These are phyloP conservation scores for Acanthaster planci DNA, from an alignment of 35 echinoderm and acorn worm species.

Conservation along the genomic window DNA sequence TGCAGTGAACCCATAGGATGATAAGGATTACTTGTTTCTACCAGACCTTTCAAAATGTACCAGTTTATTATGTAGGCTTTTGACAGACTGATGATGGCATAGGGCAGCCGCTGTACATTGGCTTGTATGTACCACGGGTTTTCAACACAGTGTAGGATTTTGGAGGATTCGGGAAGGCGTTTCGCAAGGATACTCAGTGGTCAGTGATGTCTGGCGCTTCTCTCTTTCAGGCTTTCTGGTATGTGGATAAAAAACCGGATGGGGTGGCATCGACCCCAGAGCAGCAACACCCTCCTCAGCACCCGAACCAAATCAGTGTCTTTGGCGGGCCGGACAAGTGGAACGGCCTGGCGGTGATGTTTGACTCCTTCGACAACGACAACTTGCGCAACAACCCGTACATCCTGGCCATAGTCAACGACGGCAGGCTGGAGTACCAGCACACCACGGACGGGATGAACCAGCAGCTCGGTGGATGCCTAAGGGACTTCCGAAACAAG, in stretches of 20 bases:
- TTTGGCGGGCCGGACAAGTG: slow-evolving; percentile 88
- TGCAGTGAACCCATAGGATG: too few species aligned
- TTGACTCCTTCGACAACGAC: slow-evolving; percentile 99
- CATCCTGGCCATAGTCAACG: slow-evolving; percentile 76
- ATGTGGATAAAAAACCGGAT: slow-evolving; percentile 18
- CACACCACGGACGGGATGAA: slow-evolving; percentile 86
- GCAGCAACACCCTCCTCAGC: too few species aligned
- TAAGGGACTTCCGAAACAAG: slow-evolving; percentile 95
- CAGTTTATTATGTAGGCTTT: too few species aligned
- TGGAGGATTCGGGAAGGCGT: too few species aligned
- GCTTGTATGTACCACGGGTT: too few species aligned
- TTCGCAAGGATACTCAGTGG: too few species aligned
- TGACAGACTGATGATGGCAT: too few species aligned
- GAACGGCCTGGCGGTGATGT: slow-evolving; percentile 93
- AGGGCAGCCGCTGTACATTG: too few species aligned
- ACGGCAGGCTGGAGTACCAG: slow-evolving; percentile 87
- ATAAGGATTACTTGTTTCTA: too few species aligned
- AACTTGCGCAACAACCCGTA: slow-evolving; percentile 97
- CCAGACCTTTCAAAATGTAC: too few species aligned
- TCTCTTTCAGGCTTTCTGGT: slow-evolving; percentile 89
- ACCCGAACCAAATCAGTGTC: slow-evolving; percentile 17
- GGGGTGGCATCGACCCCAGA: too few species aligned
- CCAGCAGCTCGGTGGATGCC: slow-evolving; percentile 94
- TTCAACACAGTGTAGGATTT: too few species aligned
- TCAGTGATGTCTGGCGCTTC: background rate